phyloP scores from a whole-genome alignment of 2,797 vertebrate genomes.

The Acrossocheilus wenchowensis region DNA sequence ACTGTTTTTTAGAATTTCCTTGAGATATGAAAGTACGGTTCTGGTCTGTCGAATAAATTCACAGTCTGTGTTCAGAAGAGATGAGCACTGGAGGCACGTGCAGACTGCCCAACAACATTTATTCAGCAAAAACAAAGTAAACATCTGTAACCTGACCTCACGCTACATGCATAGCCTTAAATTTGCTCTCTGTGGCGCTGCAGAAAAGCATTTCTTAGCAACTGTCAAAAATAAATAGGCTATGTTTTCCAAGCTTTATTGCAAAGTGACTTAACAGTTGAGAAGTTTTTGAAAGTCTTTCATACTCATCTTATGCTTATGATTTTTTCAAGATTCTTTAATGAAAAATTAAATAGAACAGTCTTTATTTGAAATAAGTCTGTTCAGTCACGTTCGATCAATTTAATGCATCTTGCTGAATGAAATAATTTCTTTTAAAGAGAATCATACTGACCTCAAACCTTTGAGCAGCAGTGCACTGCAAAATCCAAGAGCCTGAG shows the following conservation, averaged over 20 bases:
- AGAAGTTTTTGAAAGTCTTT: background rate
- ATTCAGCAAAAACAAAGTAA: conserved; percentile 15
- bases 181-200: background rate
- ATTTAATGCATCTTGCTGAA: background rate
- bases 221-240: conserved; percentile 63
- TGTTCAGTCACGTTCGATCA: background rate
- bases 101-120: conserved; percentile 21
- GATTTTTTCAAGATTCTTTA: background rate
- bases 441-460: background rate
- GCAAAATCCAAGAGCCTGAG: background rate
- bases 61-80: conserved; percentile 8
- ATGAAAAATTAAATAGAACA: background rate
- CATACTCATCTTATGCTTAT: background rate
- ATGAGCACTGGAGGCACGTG: conserved; percentile 20
- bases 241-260: conserved; percentile 69
- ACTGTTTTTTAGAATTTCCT: background rate
- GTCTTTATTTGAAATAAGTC: background rate
- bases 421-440: background rate
- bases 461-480: background rate
- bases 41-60: background rate
- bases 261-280: conserved; percentile 36
- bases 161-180: background rate
- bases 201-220: conserved; percentile 16
- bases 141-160: conserved; percentile 19
- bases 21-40: conserved; percentile 6